A percentile compares a stretch with the other conserved stretches of the same genome.
These are phyloP conservation scores for Clarias macrocephalus DNA, from an alignment of 2,113 vertebrate genomes.

Conservation along the genomic window DNA sequence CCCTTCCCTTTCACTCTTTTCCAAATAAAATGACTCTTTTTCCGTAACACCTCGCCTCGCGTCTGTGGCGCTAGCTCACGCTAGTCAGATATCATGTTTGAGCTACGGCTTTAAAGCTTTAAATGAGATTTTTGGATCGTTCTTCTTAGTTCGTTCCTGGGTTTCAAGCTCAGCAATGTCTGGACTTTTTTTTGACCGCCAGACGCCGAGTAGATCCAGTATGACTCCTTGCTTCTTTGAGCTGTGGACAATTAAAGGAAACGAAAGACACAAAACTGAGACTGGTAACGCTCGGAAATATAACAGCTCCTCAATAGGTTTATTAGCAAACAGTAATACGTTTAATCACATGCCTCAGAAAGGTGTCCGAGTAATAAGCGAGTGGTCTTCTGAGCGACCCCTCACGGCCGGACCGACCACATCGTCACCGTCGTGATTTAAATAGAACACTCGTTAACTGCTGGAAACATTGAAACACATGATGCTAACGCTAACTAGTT, in stretches of 20 bases:
- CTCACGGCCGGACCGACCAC: background rate
- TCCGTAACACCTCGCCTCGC: no score
- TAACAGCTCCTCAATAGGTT: background rate
- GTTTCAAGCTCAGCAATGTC: background rate
- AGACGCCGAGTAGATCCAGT: background rate
- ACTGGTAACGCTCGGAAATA: background rate
- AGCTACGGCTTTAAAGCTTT: background rate
- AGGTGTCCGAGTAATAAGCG: background rate
- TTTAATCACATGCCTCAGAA: background rate
- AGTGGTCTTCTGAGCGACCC: background rate
- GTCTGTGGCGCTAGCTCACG: no score
- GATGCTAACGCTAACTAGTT: background rate
- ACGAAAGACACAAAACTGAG: background rate
- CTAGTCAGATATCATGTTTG: no score
- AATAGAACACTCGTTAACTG: background rate
- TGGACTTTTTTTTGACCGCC: background rate
- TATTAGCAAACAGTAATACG: background rate
- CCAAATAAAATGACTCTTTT: no score
- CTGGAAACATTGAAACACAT: background rate
- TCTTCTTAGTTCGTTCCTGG: background rate
- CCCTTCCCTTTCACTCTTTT: no score
- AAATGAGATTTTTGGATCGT: background rate
- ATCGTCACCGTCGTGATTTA: background rate
- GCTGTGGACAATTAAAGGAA: background rate
- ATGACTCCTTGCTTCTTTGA: background rate